Evolutionary conservation across 2,113 vertebrate species (phyloP), one percentile per base, ranked within the genome.

Genomic region (Micronisus gabar): DNA sequence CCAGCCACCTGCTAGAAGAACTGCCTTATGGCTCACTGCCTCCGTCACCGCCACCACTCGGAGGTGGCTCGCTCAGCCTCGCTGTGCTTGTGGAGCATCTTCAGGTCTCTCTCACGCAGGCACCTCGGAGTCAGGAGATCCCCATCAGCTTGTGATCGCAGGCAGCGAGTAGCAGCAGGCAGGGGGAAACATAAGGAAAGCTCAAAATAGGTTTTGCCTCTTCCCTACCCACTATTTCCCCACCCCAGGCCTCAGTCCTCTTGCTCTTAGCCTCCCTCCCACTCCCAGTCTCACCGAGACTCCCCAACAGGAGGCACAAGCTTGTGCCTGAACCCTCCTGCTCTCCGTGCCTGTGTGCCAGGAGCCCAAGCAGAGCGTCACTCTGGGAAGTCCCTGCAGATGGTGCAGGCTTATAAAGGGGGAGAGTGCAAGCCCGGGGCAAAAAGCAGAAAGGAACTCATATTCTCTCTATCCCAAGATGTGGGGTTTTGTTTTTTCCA

Each of bases 11-110:
- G 93, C 72, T 78, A 11, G 9, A 58, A 76, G 1, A 36, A 36
- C 43, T 0, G 6, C 81, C 62, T 45, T 13, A 67, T 2, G 53
- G 80, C 79, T 94, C 3, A 0, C 71, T 36, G 65, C 41, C 71
- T 21, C 63, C 2, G 0, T 21, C 82, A 11, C 55, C 11, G 61
- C n/a, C 56, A 11, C 30, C 0, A 0, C 78, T 53, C 6, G 0
- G 0, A 7, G 13, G 1, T 0, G 38, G 62, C 86, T 65, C 3
- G 0, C 50, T 73, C 3, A 0, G 83, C 88, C 63, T 13, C 1
- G 0, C 29, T 3, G 43, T 1, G 67, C 40, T 11, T 5, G 15
- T 2, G 1, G 30, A 71, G 75, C 30, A 7, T 40, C 71, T 19
- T 48, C 66, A 15, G 66, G 23, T 19, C 23, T 22, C 18, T 27